Evolutionary conservation across 2,888 invertebrate species (phyloP).

Genomic region (Oxyteleia sp.): DNA sequence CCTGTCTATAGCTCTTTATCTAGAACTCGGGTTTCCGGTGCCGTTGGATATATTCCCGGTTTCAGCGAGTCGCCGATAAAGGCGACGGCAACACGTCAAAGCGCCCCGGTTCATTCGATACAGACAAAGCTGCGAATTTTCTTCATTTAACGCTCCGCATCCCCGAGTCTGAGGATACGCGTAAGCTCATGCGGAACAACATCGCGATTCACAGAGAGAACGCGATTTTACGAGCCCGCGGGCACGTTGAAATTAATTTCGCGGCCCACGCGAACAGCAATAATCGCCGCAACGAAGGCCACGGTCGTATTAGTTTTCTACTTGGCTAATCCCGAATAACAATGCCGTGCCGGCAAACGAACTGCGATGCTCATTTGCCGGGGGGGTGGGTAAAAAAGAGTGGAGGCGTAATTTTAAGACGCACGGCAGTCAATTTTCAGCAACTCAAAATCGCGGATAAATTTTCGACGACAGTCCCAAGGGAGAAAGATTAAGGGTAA

Average conservation of each 20-base stretch:
- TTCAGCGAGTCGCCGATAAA: constrained; percentile 37
- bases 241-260: constrained; percentile 75
- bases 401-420: not conserved
- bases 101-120: constrained; percentile 30
- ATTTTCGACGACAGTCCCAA: constrained; percentile 8
- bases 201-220: constrained; percentile 56
- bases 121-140: constrained; percentile 59
- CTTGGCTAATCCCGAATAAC: constrained; percentile 80
- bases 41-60: too few relatives aligned
- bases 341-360: constrained; percentile 69
- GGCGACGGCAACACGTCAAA: constrained; percentile 25
- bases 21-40: too few relatives aligned
- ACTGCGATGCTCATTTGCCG: constrained; percentile 10
- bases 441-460: constrained; percentile 1
- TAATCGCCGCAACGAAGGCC: constrained; percentile 61
- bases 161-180: constrained; percentile 24
- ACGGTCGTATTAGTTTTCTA: constrained; percentile 78
- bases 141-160: constrained; percentile 55
- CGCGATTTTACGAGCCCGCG: constrained; percentile 68
- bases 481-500: constrained; percentile 35
- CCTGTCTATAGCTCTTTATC: too few relatives aligned
- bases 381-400: too few relatives aligned
- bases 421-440: not conserved
- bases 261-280: constrained; percentile 62
- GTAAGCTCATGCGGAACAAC: constrained; percentile 58